These are phyloP conservation scores for Drymonia ruficornis DNA, from an alignment of 2,888 invertebrate genomes.

Conservation along the genomic window DNA sequence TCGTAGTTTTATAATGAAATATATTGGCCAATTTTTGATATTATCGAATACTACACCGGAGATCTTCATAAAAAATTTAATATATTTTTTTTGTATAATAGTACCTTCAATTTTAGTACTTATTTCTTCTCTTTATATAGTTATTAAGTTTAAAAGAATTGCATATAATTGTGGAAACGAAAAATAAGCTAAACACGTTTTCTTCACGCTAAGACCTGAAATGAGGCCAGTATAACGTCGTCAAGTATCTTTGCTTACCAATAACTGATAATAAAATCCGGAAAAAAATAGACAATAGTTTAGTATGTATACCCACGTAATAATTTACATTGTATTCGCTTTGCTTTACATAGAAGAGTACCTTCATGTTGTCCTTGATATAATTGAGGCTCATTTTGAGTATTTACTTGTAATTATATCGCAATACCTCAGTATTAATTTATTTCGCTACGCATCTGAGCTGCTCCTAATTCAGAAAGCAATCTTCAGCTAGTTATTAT, in stretches of 20 bases:
- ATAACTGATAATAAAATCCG: neutral
- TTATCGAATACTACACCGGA: conserved; percentile 20
- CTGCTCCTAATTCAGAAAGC: conserved; percentile 25
- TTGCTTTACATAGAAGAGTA: conserved; percentile 14
- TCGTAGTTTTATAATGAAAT: conserved; percentile 21
- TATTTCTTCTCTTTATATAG: conserved; percentile 49
- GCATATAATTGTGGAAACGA: conserved; percentile 24
- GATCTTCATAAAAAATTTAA: conserved; percentile 42
- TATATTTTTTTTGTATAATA: conserved; percentile 37
- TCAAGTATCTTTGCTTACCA: conserved; percentile 3
- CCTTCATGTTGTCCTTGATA: conserved; percentile 37
- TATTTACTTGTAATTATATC: conserved; percentile 30
- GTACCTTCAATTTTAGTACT: conserved; percentile 46
- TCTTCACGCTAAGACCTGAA: conserved; percentile 24
- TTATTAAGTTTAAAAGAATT: conserved; percentile 36
- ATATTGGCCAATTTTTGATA: conserved; percentile 30
- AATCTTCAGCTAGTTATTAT: too few relatives aligned
- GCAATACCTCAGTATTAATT: conserved; percentile 52
- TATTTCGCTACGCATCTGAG: conserved; percentile 37
- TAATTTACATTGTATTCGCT: conserved; percentile 23
- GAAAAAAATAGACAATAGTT: neutral
- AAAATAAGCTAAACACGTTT: conserved; percentile 19
- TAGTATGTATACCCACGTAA: conserved; percentile 4
- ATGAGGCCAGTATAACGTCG: conserved; percentile 36
- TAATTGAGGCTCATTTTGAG: conserved; percentile 41